A percentile compares a stretch with the other conserved stretches of the same genome.
Conservation (phyloP, 2,888 invertebrate species). For the Hydroisotoma schaefferi region DNA sequence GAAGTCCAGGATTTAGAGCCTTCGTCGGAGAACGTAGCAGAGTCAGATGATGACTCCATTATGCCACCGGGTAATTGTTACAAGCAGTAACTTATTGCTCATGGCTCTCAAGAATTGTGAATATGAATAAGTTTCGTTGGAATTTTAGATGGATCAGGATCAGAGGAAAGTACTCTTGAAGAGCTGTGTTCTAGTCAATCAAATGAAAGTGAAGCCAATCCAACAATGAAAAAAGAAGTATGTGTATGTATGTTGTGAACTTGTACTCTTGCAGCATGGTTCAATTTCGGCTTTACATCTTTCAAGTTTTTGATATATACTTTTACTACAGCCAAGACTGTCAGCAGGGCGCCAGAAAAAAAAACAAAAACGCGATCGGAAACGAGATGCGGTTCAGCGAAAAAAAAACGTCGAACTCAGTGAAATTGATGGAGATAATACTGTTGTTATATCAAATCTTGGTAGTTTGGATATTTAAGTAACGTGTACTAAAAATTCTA, state of each 20-base stretch:
- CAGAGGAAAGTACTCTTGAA: neutral
- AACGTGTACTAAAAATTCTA: no score
- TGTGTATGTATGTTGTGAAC: no score
- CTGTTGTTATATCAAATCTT: constrained; percentile 40
- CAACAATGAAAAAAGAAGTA: constrained; percentile 21
- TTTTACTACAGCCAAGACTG: constrained; percentile 24
- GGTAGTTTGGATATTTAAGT: constrained; percentile 42
- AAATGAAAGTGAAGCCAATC: constrained; percentile 4
- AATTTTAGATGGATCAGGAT: constrained; percentile 3
- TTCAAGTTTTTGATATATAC: neutral
- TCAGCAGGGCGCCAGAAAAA: constrained; percentile 49
- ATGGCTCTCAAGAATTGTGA: no score
- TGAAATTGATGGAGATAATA: constrained; percentile 23
- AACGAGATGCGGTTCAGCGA: constrained; percentile 47
- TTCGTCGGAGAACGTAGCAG: constrained; percentile 21
- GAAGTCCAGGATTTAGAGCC: no score
- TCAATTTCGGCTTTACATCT: neutral
- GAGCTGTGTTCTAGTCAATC: constrained; percentile 10
- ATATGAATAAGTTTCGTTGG: no score
- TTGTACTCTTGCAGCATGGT: constrained; percentile 5
- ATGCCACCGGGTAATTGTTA: no score
- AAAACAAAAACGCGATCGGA: constrained; percentile 49
- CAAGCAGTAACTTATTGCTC: no score
- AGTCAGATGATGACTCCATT: constrained; percentile 30
- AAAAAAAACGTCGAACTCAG: constrained; percentile 33